These are phyloP conservation scores for Melanostoma scalare DNA, from an alignment of 2,888 invertebrate species.

Conservation along the genomic window DNA sequence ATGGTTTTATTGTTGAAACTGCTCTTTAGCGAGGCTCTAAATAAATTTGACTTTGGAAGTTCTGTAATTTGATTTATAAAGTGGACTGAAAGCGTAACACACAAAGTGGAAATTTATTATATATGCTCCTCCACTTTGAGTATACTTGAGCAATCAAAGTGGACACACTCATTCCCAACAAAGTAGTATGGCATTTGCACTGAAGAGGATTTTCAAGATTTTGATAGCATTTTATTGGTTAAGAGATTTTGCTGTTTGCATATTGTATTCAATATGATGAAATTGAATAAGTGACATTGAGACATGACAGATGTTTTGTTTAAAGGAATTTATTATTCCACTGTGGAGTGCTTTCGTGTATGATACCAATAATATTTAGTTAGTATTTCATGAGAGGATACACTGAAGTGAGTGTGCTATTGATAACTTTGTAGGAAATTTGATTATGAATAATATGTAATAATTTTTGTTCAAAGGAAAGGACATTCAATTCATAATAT, in stretches of 20 bases:
- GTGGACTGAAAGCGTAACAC: slow-evolving; percentile 38
- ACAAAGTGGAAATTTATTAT: slow-evolving; percentile 45
- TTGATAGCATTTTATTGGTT: slow-evolving; percentile 21
- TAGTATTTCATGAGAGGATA: too few species aligned
- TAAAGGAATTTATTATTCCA: slow-evolving; percentile 20
- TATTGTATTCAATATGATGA: slow-evolving; percentile 37
- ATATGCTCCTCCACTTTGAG: slow-evolving; percentile 29
- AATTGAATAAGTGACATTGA: background rate
- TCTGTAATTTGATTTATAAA: slow-evolving; percentile 57
- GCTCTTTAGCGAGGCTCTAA: background rate
- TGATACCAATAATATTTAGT: too few species aligned
- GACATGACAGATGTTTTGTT: slow-evolving; percentile 15
- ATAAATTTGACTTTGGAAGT: slow-evolving; percentile 65
- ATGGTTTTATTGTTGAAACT: background rate
- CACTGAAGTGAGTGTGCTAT: too few species aligned
- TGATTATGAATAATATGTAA: too few species aligned
- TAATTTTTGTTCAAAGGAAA: too few species aligned
- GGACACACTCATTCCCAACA: slow-evolving; percentile 33
- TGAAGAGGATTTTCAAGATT: slow-evolving; percentile 43
- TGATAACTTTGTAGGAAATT: too few species aligned
- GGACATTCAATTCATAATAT: too few species aligned
- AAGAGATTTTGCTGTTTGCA: slow-evolving; percentile 31
- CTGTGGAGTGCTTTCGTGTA: too few species aligned
- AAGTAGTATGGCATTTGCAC: slow-evolving; percentile 36
- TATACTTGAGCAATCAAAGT: slow-evolving; percentile 3